phyloP scores from a whole-genome alignment of 2,113 vertebrate species.

The Dermatemys mawii region DNA sequence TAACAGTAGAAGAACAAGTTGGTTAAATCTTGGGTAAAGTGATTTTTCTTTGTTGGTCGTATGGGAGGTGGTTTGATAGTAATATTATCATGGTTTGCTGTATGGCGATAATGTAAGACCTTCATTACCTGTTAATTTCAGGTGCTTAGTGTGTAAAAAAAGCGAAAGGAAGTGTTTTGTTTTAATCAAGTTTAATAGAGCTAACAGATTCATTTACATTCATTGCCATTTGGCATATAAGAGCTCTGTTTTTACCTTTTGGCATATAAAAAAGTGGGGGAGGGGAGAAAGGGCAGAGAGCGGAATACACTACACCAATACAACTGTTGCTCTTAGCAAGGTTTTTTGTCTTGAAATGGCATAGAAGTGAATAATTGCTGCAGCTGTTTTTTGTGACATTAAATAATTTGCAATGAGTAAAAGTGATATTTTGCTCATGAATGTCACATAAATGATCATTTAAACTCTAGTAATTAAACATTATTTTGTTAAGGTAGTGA shows the following conservation, averaged over 20 bases:
- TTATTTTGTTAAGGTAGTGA: slow-evolving; percentile 60
- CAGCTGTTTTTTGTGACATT: slow-evolving; percentile 51
- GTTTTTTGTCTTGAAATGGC: slow-evolving; percentile 53
- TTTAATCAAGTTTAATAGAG: slow-evolving; percentile 39
- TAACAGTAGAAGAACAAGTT: slow-evolving; percentile 43
- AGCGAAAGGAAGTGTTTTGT: slow-evolving; percentile 48
- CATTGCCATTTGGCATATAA: slow-evolving; percentile 28
- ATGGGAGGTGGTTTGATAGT: slow-evolving; percentile 26
- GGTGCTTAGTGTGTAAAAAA: slow-evolving; percentile 47
- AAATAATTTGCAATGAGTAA: slow-evolving; percentile 60
- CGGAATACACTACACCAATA: slow-evolving; percentile 16
- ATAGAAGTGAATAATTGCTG: slow-evolving; percentile 65
- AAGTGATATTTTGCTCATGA: slow-evolving; percentile 54
- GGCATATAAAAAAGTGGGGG: background rate
- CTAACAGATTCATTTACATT: slow-evolving; percentile 38
- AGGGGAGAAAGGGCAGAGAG: background rate
- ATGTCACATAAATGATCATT: slow-evolving; percentile 56
- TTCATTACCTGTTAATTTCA: slow-evolving; percentile 38
- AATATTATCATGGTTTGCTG: slow-evolving; percentile 10
- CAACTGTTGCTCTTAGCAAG: slow-evolving; percentile 60
- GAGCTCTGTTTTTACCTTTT: slow-evolving; percentile 31
- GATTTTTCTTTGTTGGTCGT: slow-evolving; percentile 7
- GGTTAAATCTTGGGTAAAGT: slow-evolving; percentile 49
- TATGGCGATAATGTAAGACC: slow-evolving; percentile 33
- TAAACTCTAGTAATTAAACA: slow-evolving; percentile 68